These are phyloP conservation scores for Sminthurides aquaticus DNA, from an alignment of 2,888 invertebrate species.

Conservation along the genomic window DNA sequence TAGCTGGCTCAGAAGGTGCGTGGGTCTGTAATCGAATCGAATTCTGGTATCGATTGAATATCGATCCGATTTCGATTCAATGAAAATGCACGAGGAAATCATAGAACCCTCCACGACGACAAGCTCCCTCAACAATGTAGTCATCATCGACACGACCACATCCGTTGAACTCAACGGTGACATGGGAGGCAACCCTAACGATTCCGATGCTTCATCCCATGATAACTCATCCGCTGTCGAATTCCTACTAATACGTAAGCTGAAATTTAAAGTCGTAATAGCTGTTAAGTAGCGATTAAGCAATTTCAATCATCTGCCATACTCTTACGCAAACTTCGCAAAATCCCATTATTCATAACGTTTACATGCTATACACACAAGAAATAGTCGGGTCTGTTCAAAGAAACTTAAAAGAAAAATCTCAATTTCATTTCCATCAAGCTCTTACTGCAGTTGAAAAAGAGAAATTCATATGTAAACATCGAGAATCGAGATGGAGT, in stretches of 20 bases:
- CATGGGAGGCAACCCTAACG: slow-evolving; percentile 16
- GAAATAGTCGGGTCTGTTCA: no score
- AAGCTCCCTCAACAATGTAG: slow-evolving; percentile 30
- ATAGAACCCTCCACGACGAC: slow-evolving; percentile 30
- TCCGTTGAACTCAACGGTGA: slow-evolving; percentile 27
- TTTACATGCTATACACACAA: background rate
- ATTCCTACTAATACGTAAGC: slow-evolving; percentile 25
- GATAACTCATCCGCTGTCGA: slow-evolving; percentile 27
- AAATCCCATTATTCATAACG: background rate
- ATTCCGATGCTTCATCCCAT: slow-evolving; percentile 31
- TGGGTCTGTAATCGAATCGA: no score
- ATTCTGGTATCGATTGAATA: background rate
- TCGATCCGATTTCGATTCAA: background rate
- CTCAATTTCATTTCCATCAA: no score
- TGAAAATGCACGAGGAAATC: slow-evolving; percentile 40
- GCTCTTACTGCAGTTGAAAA: no score
- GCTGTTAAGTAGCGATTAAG: background rate
- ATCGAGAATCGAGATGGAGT: no score
- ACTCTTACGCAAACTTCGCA: background rate
- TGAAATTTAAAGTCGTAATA: background rate
- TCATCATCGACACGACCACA: slow-evolving; percentile 29
- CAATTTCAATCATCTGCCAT: background rate
- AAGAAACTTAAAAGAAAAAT: no score
- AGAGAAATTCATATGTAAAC: no score
- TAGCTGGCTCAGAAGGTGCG: no score